A percentile compares a stretch with the other conserved stretches of the same genome.
phyloP scores from a whole-genome alignment of 2,113 vertebrate species.

The Xerus inauris region DNA sequence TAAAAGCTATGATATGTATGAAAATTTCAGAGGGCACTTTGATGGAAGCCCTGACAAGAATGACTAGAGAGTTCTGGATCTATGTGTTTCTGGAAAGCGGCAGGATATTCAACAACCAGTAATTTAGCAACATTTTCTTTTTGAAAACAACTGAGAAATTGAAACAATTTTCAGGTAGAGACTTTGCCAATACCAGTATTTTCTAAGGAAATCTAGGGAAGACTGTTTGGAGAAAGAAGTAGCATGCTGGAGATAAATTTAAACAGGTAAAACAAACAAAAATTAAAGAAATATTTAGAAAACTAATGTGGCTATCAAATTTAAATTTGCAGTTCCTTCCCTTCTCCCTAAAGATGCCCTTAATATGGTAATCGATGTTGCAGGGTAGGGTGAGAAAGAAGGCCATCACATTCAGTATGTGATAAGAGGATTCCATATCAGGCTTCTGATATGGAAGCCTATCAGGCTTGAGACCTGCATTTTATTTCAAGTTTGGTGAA shows the following conservation, averaged over 20 bases:
- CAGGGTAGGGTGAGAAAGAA: conserved; percentile 35
- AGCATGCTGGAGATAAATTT: background rate
- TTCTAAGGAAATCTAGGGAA: conserved; percentile 18
- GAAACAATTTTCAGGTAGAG: conserved; percentile 41
- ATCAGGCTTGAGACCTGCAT: conserved; percentile 63
- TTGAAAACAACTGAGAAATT: background rate
- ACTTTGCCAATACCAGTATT: background rate
- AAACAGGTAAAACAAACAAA: conserved; percentile 57
- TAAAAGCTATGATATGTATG: background rate
- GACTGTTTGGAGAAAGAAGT: background rate
- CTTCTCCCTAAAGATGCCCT: conserved; percentile 42
- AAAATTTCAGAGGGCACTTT: background rate
- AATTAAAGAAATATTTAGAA: conserved; percentile 51
- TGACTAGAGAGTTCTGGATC: background rate
- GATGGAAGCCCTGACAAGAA: background rate
- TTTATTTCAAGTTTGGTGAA: conserved; percentile 80
- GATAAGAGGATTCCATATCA: conserved; percentile 67
- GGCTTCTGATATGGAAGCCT: conserved; percentile 69
- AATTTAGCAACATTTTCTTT: conserved; percentile 6
- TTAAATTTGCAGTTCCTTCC: conserved; percentile 6
- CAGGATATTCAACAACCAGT: background rate
- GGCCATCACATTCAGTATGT: conserved; percentile 62
- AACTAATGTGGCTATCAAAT: conserved; percentile 46
- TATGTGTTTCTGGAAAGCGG: background rate
- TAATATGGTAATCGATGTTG: conserved; percentile 70